Evolutionary conservation across 2,797 vertebrate species (phyloP).

Genomic region (Dromococcyx pavoninus): DNA sequence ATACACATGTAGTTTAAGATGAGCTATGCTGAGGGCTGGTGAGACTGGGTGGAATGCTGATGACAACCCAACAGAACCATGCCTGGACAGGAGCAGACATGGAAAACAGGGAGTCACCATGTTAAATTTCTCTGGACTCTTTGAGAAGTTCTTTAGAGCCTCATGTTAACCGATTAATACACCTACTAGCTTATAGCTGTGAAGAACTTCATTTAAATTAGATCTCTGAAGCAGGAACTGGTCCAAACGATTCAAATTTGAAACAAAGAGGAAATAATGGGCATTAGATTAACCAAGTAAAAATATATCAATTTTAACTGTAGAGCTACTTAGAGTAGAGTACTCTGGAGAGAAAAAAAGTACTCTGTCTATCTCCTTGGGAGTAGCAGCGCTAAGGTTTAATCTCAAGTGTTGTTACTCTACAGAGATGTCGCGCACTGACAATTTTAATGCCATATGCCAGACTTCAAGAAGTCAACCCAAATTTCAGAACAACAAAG

Average conservation of each 20-base stretch:
- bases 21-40: neutral
- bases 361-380: neutral
- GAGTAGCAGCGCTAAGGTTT: neutral
- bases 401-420: neutral
- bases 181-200: neutral
- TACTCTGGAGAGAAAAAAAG: neutral
- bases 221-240: neutral
- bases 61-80: neutral
- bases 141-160: neutral
- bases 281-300: neutral
- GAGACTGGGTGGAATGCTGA: fast-evolving
- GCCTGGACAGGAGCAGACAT: neutral
- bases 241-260: neutral
- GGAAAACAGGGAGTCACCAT: neutral
- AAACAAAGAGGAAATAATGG: conserved; percentile 6
- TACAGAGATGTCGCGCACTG: neutral
- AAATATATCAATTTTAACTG: conserved; percentile 26
- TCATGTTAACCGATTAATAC: neutral
- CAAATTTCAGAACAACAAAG: neutral
- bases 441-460: neutral
- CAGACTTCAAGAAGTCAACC: neutral
- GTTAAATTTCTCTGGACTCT: neutral
- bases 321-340: neutral
- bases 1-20: neutral
- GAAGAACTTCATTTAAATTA: conserved; percentile 20